Evolutionary conservation across 2,888 invertebrate genomes (phyloP), one percentile per base, ranked within the genome.

Genomic region (Panorpa germanica): DNA sequence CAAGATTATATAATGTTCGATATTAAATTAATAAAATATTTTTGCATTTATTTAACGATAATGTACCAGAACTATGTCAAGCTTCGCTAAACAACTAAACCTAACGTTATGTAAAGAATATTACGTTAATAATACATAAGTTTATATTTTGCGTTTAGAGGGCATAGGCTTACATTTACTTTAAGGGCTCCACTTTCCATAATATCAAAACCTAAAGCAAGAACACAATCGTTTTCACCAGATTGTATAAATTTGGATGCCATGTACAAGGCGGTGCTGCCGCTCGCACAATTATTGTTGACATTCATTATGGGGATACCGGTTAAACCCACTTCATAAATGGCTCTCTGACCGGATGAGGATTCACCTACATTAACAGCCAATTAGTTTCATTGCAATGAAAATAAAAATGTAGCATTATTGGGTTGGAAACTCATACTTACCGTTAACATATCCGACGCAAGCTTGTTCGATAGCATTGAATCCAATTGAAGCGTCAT

Each of bases 241-340:
- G 66, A 60, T 46, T 69, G 62, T 14, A 77, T 49, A 14, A 74
- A 53, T 44, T 73, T 71, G 40, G 70, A 69, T 1, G 64, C 72
- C 48, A 77, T 50, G 37, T 62, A 51, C 4, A 78, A 49, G 5
- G 75, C 76, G 3, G 70, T 65, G 0, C 75, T 68, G 7, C 76
- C 77, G 9, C 73, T 73, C 0, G 75, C 65, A 43, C 77, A 78
- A 37, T 72, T 73, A 46, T 77, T 77, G 50, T 76, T 75, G n/a
- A 76, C 73, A 48, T 76, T 76, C 48, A 64, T 68, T 38, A 76
- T 61, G 4, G 75, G 75, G 39, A 74, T 70, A 17, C 74, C 75
- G 24, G 64, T 74, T 52, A 75, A 54, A 7, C 75, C 75, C 15
- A 73, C 47, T 43, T 67, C 66, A 46, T 82, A 82, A 8, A 81